These are phyloP conservation scores for Macaria notata DNA, from an alignment of 2,888 invertebrate species.

Conservation along the genomic window DNA sequence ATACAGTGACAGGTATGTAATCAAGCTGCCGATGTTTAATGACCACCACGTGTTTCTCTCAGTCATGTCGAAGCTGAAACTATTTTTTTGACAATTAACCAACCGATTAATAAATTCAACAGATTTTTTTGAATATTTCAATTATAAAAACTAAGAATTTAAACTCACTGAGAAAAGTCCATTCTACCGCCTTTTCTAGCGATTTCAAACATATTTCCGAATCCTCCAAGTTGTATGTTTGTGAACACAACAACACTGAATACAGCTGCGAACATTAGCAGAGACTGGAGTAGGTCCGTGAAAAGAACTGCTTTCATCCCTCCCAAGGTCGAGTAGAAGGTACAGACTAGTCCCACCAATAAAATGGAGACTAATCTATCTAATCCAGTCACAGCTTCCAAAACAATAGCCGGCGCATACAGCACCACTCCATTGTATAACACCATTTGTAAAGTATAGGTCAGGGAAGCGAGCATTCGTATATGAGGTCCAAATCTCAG, in stretches of 20 bases:
- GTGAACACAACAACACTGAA: conserved; percentile 90
- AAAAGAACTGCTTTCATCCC: conserved; percentile 95
- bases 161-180: conserved; percentile 84
- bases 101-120: background rate
- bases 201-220: conserved; percentile 86
- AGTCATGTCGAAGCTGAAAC: conserved; percentile 90
- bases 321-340: conserved; percentile 93
- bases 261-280: conserved; percentile 92
- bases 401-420: conserved; percentile 95
- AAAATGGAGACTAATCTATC: conserved; percentile 87
- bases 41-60: conserved; percentile 92
- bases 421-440: conserved; percentile 95
- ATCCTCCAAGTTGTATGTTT: conserved; percentile 85
- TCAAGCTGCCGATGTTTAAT: conserved; percentile 88
- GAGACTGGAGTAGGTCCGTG: conserved; percentile 92
- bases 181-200: conserved; percentile 87
- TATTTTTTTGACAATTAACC: conserved; percentile 44
- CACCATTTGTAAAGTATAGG: conserved; percentile 94
- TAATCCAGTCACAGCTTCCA: conserved; percentile 92
- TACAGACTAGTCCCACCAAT: conserved; percentile 88
- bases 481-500: conserved; percentile 90
- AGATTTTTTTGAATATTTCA: background rate
- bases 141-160: background rate
- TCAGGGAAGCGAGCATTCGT: conserved; percentile 89
- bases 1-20: conserved; percentile 90